phyloP scores from a whole-genome alignment of 2,888 invertebrate genomes.

The Epistrophe eligans region DNA sequence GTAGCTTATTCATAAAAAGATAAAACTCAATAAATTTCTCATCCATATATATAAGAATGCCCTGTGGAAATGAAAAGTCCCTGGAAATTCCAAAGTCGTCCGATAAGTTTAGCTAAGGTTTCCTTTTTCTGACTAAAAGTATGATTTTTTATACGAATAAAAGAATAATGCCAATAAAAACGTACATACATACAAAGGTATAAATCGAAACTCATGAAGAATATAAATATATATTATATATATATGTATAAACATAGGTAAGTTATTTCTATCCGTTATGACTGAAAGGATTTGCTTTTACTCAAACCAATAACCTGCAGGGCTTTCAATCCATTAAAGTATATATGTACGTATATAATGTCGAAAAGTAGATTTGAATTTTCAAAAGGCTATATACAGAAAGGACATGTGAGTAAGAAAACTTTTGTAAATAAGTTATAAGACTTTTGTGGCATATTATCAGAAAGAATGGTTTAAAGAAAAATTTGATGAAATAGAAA shows the following conservation, averaged over 20 bases:
- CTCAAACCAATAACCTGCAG: background rate
- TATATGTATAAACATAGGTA: background rate
- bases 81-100: background rate
- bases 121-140: background rate
- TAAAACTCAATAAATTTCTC: background rate
- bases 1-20: no score
- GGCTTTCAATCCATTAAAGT: slow-evolving; percentile 17
- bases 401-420: background rate
- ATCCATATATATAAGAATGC: background rate
- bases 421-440: background rate
- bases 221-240: background rate
- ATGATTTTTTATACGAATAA: background rate
- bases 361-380: background rate
- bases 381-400: background rate
- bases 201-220: slow-evolving; percentile 12
- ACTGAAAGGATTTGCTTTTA: slow-evolving; percentile 20
- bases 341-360: background rate
- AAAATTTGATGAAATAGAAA: no score
- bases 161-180: background rate
- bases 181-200: background rate
- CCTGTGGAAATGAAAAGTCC: background rate
- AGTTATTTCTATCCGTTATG: slow-evolving; percentile 13
- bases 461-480: no score
- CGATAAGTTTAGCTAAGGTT: background rate
- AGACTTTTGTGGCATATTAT: no score